Evolutionary conservation across 2,888 invertebrate species (phyloP).

Genomic region (Tenthredo scrophulariae): DNA sequence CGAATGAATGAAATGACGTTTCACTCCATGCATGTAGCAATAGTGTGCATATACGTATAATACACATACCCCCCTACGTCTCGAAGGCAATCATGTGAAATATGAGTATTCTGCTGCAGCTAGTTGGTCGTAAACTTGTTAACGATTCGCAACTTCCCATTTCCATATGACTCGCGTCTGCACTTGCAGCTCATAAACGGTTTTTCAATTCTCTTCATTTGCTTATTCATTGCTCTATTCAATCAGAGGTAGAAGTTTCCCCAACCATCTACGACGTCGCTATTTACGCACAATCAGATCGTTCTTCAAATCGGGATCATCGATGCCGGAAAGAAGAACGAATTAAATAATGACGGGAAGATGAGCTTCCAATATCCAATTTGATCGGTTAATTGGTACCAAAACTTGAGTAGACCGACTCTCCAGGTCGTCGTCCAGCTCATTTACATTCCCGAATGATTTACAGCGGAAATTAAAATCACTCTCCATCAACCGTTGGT

Average conservation of each 20-base stretch:
- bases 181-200: background rate
- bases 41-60: background rate
- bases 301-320: background rate
- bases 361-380: background rate
- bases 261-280: background rate
- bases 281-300: background rate
- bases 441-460: background rate
- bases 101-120: background rate
- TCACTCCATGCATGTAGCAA: background rate
- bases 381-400: background rate
- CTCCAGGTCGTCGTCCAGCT: background rate
- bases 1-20: slow-evolving; percentile 13
- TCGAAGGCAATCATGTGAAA: background rate
- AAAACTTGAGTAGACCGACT: background rate
- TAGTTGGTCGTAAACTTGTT: slow-evolving; percentile 1
- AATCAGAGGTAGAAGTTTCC: background rate
- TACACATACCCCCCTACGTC: background rate
- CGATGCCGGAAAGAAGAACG: background rate
- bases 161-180: background rate
- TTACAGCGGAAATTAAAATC: background rate
- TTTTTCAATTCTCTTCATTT: slow-evolving; percentile 16
- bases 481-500: background rate
- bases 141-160: slow-evolving; percentile 16
- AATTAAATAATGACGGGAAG: background rate
- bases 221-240: background rate